Conservation (phyloP, 2,797 vertebrate species). For the Tragelaphus eurycerus region DNA sequence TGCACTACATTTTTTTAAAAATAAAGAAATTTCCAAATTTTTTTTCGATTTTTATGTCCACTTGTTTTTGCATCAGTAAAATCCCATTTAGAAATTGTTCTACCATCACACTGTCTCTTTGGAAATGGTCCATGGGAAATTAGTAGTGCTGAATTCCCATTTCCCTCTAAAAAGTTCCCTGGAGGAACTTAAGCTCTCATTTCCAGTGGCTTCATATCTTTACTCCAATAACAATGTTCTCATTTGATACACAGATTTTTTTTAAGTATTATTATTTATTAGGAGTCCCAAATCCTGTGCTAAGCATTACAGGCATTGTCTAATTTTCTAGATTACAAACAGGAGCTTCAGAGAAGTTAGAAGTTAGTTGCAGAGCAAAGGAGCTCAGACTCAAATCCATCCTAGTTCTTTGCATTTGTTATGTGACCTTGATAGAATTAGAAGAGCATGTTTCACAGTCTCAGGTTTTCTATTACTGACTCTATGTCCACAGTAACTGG, state of each 20-base stretch:
- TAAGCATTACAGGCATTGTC: neutral
- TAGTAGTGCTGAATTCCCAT: neutral
- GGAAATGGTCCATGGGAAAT: neutral
- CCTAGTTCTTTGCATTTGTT: neutral
- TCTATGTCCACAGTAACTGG: neutral
- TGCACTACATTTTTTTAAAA: slow-evolving; percentile 4
- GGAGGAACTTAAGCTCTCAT: neutral
- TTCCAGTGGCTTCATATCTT: slow-evolving; percentile 19
- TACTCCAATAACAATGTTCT: slow-evolving; percentile 2
- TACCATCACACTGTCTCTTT: neutral
- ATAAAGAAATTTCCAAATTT: neutral
- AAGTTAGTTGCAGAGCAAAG: neutral
- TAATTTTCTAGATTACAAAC: neutral
- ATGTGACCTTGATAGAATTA: neutral
- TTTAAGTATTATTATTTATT: neutral
- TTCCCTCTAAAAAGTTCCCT: slow-evolving; percentile 16
- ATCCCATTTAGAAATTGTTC: neutral
- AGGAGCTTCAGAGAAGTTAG: neutral
- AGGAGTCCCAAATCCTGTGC: neutral
- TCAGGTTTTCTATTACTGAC: neutral
- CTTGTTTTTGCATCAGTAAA: neutral
- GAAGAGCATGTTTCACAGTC: neutral
- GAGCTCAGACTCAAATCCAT: neutral
- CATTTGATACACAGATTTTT: neutral
- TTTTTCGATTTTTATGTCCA: neutral